These are phyloP conservation scores for Phalera bucephala DNA, from an alignment of 2,888 invertebrate genomes.

Conservation along the genomic window DNA sequence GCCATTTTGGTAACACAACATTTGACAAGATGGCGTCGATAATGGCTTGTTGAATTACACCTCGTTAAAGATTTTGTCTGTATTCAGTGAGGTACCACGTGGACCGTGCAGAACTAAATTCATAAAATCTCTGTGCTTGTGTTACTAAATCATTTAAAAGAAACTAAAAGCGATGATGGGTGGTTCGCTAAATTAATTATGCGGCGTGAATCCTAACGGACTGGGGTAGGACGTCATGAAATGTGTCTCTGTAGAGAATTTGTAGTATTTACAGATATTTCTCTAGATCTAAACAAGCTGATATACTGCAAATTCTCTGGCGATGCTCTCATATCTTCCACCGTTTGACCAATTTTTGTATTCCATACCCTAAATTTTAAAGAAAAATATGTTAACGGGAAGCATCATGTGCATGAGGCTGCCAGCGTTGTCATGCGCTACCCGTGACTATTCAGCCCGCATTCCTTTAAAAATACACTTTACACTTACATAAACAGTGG, in stretches of 20 bases:
- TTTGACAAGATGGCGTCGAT: slow-evolving; percentile 35
- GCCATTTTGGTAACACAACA: slow-evolving; percentile 51
- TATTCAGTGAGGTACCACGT: slow-evolving; percentile 41
- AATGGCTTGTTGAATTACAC: slow-evolving; percentile 24
- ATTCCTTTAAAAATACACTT: slow-evolving; percentile 70
- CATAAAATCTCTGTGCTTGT: slow-evolving; percentile 53
- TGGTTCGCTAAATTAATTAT: slow-evolving; percentile 63
- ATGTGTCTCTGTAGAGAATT: slow-evolving; percentile 40
- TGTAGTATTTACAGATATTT: slow-evolving; percentile 44
- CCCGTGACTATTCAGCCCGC: slow-evolving; percentile 74
- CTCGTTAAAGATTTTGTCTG: slow-evolving; percentile 18
- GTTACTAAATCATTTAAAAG: slow-evolving; percentile 49
- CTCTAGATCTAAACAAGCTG: slow-evolving; percentile 43
- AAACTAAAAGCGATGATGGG: slow-evolving; percentile 71
- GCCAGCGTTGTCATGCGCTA: slow-evolving; percentile 77
- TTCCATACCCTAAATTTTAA: slow-evolving; percentile 25
- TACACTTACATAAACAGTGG: slow-evolving; percentile 76
- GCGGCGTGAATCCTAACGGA: slow-evolving; percentile 63
- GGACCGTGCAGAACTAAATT: slow-evolving; percentile 48
- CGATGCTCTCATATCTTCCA: slow-evolving; percentile 27
- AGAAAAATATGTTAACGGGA: slow-evolving; percentile 48
- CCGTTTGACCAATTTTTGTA: slow-evolving; percentile 22
- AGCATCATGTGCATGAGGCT: slow-evolving; percentile 72
- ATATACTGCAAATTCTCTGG: slow-evolving; percentile 59
- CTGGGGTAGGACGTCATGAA: slow-evolving; percentile 42